Conservation (phyloP, 2,888 invertebrate species). For the Metallyticus violacea region DNA sequence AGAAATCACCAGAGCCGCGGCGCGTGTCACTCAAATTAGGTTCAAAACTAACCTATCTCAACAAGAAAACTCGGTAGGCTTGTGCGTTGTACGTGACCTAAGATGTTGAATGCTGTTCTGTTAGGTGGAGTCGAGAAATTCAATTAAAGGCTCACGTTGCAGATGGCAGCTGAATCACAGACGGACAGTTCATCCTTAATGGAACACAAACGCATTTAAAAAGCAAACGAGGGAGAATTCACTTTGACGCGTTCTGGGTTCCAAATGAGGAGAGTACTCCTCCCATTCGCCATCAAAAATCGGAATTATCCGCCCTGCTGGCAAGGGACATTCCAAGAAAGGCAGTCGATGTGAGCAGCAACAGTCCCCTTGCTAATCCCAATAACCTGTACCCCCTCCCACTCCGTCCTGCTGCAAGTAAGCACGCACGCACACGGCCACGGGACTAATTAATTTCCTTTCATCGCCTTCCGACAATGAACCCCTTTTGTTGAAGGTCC, state of each 20-base stretch:
- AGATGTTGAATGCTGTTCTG: too few relatives aligned
- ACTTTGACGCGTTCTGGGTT: neutral
- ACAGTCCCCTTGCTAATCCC: conserved; percentile 3
- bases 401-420: neutral
- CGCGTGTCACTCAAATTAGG: too few relatives aligned
- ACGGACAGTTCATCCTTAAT: too few relatives aligned
- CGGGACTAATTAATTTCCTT: conserved; percentile 45
- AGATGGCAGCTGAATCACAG: neutral
- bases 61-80: too few relatives aligned
- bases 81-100: too few relatives aligned
- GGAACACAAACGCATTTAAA: neutral
- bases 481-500: conserved; percentile 31
- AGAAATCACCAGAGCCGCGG: too few relatives aligned
- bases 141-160: neutral
- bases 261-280: neutral
- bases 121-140: neutral
- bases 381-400: conserved; percentile 2
- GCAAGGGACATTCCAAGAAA: neutral
- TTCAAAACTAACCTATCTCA: too few relatives aligned
- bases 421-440: neutral
- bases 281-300: neutral
- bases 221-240: neutral
- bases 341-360: neutral
- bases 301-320: neutral
- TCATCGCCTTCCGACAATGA: conserved; percentile 43